These are phyloP conservation scores for Strix uralensis DNA, from an alignment of 2,113 vertebrate genomes.

Conservation along the genomic window DNA sequence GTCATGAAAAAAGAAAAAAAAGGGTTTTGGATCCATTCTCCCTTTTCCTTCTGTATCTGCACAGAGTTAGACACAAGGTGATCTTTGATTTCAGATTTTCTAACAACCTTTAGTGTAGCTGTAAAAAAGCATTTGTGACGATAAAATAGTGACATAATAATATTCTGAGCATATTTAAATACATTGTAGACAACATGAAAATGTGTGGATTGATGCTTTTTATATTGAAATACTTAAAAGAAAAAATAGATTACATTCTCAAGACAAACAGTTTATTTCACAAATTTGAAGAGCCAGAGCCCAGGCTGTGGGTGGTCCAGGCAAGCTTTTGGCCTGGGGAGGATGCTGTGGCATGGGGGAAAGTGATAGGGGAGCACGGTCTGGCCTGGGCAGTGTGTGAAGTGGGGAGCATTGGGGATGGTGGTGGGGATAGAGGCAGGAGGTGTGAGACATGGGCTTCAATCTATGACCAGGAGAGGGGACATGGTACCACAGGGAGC, in stretches of 20 bases:
- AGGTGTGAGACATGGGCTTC: background rate
- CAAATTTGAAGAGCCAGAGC: background rate
- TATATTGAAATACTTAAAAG: background rate
- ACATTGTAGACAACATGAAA: background rate
- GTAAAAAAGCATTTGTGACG: background rate
- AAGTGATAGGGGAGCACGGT: fast-evolving
- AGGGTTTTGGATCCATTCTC: background rate
- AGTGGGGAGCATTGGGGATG: background rate
- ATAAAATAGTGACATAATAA: background rate
- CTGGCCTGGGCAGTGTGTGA: background rate
- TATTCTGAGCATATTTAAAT: background rate
- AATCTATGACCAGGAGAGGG: background rate
- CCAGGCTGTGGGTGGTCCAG: background rate
- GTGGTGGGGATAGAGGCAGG: background rate
- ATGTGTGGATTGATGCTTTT: background rate
- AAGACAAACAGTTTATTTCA: background rate
- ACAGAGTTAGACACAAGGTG: background rate
- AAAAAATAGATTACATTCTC: background rate
- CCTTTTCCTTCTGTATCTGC: background rate
- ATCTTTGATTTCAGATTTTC: background rate
- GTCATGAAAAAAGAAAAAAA: background rate
- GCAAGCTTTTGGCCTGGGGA: background rate
- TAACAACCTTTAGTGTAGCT: background rate
- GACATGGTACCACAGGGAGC: background rate
- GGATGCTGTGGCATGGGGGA: background rate